Base-by-base conservation (phyloP, 2,113 vertebrate species). In the Oenanthe oenanthe region DNA sequence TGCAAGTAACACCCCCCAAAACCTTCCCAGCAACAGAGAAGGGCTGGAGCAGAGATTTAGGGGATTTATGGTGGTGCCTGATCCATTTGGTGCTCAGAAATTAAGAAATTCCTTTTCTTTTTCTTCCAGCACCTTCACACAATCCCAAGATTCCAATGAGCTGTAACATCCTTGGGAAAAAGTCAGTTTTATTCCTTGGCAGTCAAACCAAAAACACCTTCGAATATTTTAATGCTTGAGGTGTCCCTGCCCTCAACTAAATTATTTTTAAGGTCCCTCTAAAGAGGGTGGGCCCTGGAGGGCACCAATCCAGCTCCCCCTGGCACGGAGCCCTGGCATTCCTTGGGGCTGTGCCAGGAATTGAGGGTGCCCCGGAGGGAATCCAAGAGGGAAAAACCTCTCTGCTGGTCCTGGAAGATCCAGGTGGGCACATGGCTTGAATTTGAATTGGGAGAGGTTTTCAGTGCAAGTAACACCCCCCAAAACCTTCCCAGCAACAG, bases 341-440 rank as follows among this genome's bases (percentile, higher is more conserved):
- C 34, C 34, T 36, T 36, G 34, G 34, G 34, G 63, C 32, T 9
- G 17, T 71, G 43, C 73, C 0, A 19, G 81, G 58, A 75, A 78
- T 6, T 0, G 1, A 6, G 12, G 31, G 29, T 1, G 3, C n/a
- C 71, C 6, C 3, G 10, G 21, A 16, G 32, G 34, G 40, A 61
- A 61, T 14, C 32, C 9, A 6, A 36, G 1, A 8, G 34, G 36
- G 45, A 12, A 48, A 91, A 88, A 63, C 4, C 7, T 60, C 56
- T 73, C 42, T 53, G 9, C 17, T 60, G 21, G 3, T 53, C 51
- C n/a, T 0, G 83, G 36, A 21, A 32, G 11, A 8, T 36, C 11
- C 38, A 68, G 50, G 25, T 42, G 71, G 71, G 22, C 20, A 11
- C 3, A 0, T 9, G 28, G 47, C 17, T 36, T 0, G 1, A 2